Conservation (phyloP, 2,888 invertebrate species). For the Acronicta leporina region DNA sequence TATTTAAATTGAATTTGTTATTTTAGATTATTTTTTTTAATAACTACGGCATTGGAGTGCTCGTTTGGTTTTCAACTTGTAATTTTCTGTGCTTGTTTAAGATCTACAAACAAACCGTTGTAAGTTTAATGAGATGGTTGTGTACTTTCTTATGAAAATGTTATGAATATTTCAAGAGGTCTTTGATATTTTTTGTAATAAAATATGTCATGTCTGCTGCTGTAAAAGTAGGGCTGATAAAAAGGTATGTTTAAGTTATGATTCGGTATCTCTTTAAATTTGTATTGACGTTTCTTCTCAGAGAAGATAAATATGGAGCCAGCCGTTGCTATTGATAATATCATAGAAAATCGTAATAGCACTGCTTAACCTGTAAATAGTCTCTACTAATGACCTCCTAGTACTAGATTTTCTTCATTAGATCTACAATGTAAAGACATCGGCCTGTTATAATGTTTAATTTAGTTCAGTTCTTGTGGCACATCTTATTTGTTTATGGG, state of each 20-base stretch:
- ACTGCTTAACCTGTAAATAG: no score
- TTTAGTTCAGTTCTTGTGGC: no score
- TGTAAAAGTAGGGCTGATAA: background rate
- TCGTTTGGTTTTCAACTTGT: background rate
- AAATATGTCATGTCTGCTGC: background rate
- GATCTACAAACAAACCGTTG: background rate
- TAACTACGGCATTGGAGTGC: background rate
- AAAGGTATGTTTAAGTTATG: background rate
- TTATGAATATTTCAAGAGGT: slow-evolving; percentile 1
- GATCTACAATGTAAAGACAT: no score
- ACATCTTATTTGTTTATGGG: no score
- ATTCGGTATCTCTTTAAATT: no score
- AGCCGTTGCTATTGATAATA: no score
- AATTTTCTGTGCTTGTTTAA: background rate
- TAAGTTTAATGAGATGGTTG: background rate
- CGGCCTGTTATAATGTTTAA: no score
- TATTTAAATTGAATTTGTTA: background rate
- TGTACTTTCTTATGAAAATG: slow-evolving; percentile 1
- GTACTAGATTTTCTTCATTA: no score
- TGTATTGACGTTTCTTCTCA: no score
- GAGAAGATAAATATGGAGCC: no score
- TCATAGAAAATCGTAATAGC: no score
- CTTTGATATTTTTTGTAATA: background rate
- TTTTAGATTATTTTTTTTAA: background rate
- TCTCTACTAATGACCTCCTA: no score